phyloP scores from a whole-genome alignment of 2,797 vertebrate species.

The Clamator glandarius region DNA sequence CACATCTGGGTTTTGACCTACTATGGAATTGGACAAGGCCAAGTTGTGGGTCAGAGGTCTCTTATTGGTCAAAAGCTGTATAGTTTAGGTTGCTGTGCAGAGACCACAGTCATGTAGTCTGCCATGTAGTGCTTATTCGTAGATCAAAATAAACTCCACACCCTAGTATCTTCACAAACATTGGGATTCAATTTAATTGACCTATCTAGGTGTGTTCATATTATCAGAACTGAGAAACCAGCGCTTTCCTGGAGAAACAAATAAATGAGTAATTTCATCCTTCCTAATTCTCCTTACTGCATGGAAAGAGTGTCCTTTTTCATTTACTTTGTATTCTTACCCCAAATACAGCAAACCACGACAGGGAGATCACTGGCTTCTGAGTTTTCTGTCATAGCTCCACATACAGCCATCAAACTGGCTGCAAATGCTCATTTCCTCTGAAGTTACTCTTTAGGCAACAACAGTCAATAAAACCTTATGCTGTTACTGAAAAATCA shows the following conservation, averaged over 20 bases:
- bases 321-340: not conserved
- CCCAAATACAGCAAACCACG: not conserved
- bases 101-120: not conserved
- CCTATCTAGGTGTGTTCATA: fast-evolving
- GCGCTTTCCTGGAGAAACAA: not conserved
- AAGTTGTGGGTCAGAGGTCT: not conserved
- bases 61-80: not conserved
- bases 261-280: not conserved
- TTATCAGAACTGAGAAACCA: not conserved
- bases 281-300: not conserved
- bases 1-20: not conserved
- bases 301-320: not conserved
- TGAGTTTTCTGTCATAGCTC: not conserved
- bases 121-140: not conserved
- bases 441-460: constrained; percentile 39
- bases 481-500: constrained; percentile 30
- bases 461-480: constrained; percentile 46
- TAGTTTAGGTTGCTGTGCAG: not conserved
- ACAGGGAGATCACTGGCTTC: not conserved
- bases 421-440: not conserved
- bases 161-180: not conserved
- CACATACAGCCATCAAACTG: not conserved
- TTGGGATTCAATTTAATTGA: not conserved
- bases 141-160: not conserved
- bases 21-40: not conserved